phyloP scores from a whole-genome alignment of 2,888 invertebrate genomes.

The Stenodera caucasica region DNA sequence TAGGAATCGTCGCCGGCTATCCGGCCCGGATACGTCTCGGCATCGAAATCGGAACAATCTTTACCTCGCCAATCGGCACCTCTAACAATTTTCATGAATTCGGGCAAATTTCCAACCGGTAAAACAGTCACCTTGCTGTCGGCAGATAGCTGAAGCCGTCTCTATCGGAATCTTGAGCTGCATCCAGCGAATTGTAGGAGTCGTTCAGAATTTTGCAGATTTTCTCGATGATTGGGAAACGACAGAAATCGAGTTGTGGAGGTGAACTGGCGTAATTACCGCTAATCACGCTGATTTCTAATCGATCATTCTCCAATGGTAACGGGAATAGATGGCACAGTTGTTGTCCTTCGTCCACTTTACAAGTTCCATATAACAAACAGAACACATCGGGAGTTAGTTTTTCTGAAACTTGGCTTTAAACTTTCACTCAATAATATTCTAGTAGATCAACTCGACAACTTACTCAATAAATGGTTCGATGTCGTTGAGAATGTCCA shows the following conservation, averaged over 20 bases:
- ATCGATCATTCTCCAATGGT: slow-evolving; percentile 22
- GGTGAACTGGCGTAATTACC: neutral
- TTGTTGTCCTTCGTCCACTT: slow-evolving; percentile 36
- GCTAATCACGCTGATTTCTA: neutral
- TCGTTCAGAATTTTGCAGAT: slow-evolving; percentile 44
- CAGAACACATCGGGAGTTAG: slow-evolving; percentile 47
- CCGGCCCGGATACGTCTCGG: slow-evolving; percentile 43
- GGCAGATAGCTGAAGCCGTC: slow-evolving; percentile 44
- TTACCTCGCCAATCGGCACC: slow-evolving; percentile 48
- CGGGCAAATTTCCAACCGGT: too few relatives aligned
- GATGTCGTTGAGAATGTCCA: slow-evolving; percentile 32
- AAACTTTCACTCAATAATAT: too few relatives aligned
- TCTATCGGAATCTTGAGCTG: slow-evolving; percentile 43
- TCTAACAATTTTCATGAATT: too few relatives aligned
- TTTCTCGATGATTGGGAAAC: slow-evolving; percentile 41
- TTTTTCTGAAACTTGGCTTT: slow-evolving; percentile 31
- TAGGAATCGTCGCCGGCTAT: slow-evolving; percentile 35
- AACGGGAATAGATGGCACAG: slow-evolving; percentile 47
- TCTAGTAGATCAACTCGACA: too few relatives aligned
- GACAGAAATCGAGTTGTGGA: slow-evolving; percentile 35
- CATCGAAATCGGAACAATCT: slow-evolving; percentile 44
- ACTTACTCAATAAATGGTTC: slow-evolving; percentile 39
- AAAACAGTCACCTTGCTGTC: slow-evolving; percentile 39
- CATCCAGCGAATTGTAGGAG: slow-evolving; percentile 38
- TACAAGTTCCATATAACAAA: slow-evolving; percentile 42